Evolutionary conservation across 2,888 invertebrate genomes (phyloP), one percentile per base, ranked within the genome.

Genomic region (Sepioteuthis lessoniana): DNA sequence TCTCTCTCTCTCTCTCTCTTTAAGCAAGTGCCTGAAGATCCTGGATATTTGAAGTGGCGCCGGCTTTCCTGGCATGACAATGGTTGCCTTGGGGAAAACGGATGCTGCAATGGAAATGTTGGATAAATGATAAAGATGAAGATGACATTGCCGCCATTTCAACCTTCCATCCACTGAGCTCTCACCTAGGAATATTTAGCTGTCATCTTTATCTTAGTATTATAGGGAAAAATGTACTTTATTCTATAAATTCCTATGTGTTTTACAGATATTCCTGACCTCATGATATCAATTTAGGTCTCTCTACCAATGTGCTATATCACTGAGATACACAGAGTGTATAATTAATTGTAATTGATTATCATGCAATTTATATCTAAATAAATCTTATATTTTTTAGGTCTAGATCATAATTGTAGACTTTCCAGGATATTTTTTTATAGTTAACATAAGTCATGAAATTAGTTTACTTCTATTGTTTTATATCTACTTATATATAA

Each of bases 1-100:
- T 76, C 16, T 10, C n/a, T 76, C n/a, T 76, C n/a, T 76, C n/a
- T 76, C n/a, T 25, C 28, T 55, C 55, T 76, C 76, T 76, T 35
- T n/a, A 76, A 76, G 76, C 76, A 76, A 76, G 76, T 76, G n/a
- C 76, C 76, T 76, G n/a, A 76, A 76, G 76, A 76, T 76, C 76
- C 76, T 76, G 76, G 76, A 76, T 76, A 76, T 76, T 76, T 76
- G 76, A 76, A 76, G 76, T 76, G 76, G 76, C 76, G n/a, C 76
- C 76, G n/a, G n/a, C 76, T 76, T 76, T 76, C 76, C 76, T 76
- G n/a, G 25, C 76, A 76, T 35, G 76, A 76, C 76, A 76, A 76
- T 76, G n/a, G 76, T 76, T 76, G 76, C 76, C n/a, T 76, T 16
- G 76, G 76, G 76, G 35, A 76, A 76, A 55, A 76, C n/a, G 76